phyloP scores from a whole-genome alignment of 2,888 invertebrate genomes.

The Ectobius pallidus region DNA sequence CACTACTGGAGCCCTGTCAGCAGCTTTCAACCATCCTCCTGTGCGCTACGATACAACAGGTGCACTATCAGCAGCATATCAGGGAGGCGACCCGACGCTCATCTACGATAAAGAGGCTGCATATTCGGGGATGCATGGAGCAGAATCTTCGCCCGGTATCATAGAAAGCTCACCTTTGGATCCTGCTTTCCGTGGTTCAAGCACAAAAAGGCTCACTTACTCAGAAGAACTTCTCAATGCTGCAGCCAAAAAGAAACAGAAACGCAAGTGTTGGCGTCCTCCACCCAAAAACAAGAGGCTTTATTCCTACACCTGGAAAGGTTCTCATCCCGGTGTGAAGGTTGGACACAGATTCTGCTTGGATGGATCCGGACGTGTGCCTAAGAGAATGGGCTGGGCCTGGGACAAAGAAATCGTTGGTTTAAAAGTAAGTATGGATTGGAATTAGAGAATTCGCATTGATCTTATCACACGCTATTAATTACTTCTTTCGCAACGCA shows the following conservation, averaged over 20 bases:
- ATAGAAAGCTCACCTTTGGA: neutral
- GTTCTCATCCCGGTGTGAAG: constrained; percentile 31
- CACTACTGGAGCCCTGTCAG: constrained; percentile 27
- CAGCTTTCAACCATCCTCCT: constrained; percentile 28
- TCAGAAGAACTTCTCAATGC: neutral
- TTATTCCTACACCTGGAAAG: constrained; percentile 21
- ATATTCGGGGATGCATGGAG: neutral
- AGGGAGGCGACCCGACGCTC: neutral
- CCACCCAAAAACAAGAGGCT: neutral
- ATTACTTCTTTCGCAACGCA: too few relatives aligned
- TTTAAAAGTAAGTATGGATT: neutral
- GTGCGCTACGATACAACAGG: constrained; percentile 35
- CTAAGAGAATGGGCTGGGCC: constrained; percentile 28
- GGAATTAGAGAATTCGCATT: too few relatives aligned
- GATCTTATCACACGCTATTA: too few relatives aligned
- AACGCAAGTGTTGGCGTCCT: neutral
- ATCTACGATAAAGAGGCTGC: neutral
- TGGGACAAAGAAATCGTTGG: constrained; percentile 32
- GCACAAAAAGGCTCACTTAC: neutral
- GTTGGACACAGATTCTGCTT: constrained; percentile 31
- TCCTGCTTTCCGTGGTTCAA: neutral
- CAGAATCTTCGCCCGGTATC: neutral
- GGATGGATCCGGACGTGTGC: constrained; percentile 10
- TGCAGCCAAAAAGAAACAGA: neutral
- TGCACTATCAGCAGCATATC: neutral